Evolutionary conservation across 2,797 vertebrate species (phyloP).

Genomic region (Microctenopoma stevenorrisi): DNA sequence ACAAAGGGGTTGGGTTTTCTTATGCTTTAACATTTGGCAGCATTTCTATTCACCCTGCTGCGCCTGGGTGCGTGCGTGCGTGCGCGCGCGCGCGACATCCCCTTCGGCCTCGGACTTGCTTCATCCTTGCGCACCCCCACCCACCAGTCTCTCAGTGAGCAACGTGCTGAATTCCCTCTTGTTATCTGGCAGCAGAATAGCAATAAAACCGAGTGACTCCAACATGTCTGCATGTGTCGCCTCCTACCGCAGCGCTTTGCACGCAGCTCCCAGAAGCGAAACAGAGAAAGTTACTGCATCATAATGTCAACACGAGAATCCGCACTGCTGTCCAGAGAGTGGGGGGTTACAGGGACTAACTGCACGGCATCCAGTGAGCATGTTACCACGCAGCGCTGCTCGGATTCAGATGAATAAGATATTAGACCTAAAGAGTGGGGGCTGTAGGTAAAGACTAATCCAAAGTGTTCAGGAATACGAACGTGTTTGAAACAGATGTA

Average conservation of each 20-base stretch:
- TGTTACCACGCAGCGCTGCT: not conserved
- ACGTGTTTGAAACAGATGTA: too few relatives aligned
- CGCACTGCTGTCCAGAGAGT: not conserved
- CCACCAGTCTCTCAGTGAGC: constrained; percentile 11
- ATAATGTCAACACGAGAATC: not conserved
- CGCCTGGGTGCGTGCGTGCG: not conserved
- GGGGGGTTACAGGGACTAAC: not conserved
- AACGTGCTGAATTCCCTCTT: constrained; percentile 54
- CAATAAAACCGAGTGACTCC: constrained; percentile 92
- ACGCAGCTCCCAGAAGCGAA: constrained; percentile 69
- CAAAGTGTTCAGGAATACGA: not conserved
- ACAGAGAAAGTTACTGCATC: constrained; percentile 3
- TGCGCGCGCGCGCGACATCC: constrained; percentile 1
- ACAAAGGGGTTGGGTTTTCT: constrained; percentile 8
- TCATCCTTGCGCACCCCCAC: not conserved
- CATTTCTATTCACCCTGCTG: constrained; percentile 23
- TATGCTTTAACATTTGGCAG: constrained; percentile 33
- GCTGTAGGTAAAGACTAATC: not conserved
- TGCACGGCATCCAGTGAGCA: too few relatives aligned
- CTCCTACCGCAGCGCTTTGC: constrained; percentile 80
- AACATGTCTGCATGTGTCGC: constrained; percentile 88
- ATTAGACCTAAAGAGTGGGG: not conserved
- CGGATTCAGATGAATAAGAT: too few relatives aligned
- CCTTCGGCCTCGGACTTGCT: constrained; percentile 11
- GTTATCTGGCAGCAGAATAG: constrained; percentile 87